Evolutionary conservation across 2,797 vertebrate species (phyloP).

Genomic region (Neostethus bicornis): DNA sequence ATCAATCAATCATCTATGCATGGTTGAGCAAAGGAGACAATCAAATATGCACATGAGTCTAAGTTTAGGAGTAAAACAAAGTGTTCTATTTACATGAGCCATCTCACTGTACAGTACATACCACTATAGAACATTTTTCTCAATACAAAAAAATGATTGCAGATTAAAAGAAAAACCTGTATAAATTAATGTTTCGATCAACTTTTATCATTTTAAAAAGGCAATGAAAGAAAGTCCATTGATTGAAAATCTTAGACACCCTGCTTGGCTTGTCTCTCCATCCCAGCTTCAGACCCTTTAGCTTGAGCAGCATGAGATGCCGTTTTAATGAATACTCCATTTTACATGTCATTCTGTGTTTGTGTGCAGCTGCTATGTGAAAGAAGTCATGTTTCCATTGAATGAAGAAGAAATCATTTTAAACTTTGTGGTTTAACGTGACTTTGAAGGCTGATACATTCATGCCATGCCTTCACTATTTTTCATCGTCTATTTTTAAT

Average conservation of each 20-base stretch:
- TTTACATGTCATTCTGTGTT: background rate
- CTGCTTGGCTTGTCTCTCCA: too few relatives aligned
- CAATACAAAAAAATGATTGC: background rate
- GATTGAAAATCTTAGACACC: background rate
- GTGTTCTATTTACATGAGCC: too few relatives aligned
- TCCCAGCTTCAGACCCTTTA: too few relatives aligned
- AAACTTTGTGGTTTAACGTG: background rate
- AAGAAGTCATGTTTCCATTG: background rate
- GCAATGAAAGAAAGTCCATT: background rate
- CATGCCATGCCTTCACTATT: background rate
- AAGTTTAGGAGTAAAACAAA: background rate
- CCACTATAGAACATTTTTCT: background rate
- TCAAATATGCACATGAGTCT: slow-evolving; percentile 14
- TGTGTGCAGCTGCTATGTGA: background rate
- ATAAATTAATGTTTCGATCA: background rate
- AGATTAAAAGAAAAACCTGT: background rate
- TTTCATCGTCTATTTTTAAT: background rate
- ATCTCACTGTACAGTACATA: too few relatives aligned
- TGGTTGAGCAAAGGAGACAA: slow-evolving; percentile 52
- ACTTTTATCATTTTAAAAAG: background rate
- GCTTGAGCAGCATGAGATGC: too few relatives aligned
- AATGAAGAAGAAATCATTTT: background rate
- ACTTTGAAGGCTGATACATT: background rate
- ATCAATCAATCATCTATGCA: slow-evolving; percentile 53
- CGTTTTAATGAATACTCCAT: too few relatives aligned